These are phyloP conservation scores for Nyctereutes procyonoides DNA, from an alignment of 2,113 vertebrate genomes.

Conservation along the genomic window DNA sequence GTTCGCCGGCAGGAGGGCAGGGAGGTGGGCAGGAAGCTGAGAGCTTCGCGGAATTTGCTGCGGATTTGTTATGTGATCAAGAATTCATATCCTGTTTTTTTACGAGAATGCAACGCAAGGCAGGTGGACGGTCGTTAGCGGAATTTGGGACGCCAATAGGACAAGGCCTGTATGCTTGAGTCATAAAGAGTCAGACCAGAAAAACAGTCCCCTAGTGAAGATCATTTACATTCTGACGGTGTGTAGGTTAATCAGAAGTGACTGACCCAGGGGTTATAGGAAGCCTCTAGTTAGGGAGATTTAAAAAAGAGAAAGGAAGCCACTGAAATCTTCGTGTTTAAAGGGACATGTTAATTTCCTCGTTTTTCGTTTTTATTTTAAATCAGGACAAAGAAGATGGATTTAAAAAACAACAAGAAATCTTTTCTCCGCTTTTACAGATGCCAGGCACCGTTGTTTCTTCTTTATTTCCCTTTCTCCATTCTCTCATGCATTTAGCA, in stretches of 20 bases:
- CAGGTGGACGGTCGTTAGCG: background rate
- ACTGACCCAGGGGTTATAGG: background rate
- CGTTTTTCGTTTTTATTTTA: conserved; percentile 15
- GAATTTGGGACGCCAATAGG: background rate
- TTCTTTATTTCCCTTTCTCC: background rate
- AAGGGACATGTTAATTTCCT: background rate
- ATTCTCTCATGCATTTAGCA: background rate
- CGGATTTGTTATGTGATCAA: too few relatives aligned
- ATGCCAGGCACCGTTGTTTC: background rate
- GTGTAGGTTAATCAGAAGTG: background rate
- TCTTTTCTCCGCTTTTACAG: background rate
- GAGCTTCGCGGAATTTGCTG: too few relatives aligned
- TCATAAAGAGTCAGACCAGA: background rate
- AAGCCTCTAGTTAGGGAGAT: background rate
- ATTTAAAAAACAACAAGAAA: background rate
- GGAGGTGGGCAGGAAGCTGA: too few relatives aligned
- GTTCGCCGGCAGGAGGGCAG: too few relatives aligned
- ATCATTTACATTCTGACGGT: background rate
- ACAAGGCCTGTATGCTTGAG: background rate
- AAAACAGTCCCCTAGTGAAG: background rate
- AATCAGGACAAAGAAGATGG: background rate
- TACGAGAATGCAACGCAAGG: background rate
- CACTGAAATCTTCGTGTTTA: background rate
- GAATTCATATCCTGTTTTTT: background rate
- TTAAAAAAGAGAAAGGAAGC: background rate